Percentiles rank a stretch among this genome's conserved stretches.
Conservation (phyloP, 2,113 vertebrate species). For the Lycocorax pyrrhopterus region DNA sequence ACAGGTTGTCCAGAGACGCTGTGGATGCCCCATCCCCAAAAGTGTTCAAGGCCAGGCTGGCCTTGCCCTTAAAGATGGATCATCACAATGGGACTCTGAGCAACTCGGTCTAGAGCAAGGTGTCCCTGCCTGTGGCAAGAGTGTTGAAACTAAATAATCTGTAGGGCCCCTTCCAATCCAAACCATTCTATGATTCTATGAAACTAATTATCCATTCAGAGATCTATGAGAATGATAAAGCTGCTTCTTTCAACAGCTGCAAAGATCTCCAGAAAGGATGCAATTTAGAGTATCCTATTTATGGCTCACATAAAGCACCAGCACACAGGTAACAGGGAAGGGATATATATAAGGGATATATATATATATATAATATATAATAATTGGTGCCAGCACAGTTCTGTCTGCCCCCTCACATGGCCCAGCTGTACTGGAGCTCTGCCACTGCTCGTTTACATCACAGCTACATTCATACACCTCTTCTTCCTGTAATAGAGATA, state of each 20-base stretch:
- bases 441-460: not conserved
- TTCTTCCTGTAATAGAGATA: not conserved
- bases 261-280: not conserved
- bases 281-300: not conserved
- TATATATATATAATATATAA: not conserved
- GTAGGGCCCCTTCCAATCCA: not conserved
- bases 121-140: not conserved
- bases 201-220: not conserved
- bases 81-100: not conserved
- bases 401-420: fast-evolving
- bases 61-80: not conserved
- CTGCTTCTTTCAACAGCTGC: not conserved
- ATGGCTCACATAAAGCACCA: not conserved
- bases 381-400: not conserved
- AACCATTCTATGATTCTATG: not conserved
- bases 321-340: not conserved
- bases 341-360: not conserved
- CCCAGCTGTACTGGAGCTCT: not conserved
- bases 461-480: not conserved
- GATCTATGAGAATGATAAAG: not conserved
- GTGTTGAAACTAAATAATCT: not conserved
- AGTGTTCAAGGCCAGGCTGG: not conserved
- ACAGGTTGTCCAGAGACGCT: not conserved
- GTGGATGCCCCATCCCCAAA: not conserved
- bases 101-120: not conserved